Conservation (phyloP, 2,797 vertebrate species). For the Microhierax caerulescens region DNA sequence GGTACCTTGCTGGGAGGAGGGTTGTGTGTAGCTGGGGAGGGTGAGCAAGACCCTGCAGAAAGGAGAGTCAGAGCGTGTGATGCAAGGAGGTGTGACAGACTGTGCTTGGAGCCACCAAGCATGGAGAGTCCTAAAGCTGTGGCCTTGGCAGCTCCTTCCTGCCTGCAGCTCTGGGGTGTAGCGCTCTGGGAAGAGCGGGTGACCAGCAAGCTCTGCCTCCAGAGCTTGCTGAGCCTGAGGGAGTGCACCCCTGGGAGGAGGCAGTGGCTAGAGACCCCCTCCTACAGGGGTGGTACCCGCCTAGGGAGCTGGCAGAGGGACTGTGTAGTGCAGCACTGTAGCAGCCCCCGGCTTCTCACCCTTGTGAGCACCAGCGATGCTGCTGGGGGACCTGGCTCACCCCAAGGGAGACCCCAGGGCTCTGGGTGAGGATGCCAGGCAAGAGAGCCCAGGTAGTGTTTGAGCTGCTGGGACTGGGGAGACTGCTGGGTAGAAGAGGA, state of each 20-base stretch:
- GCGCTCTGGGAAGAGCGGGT: background rate
- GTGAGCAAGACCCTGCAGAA: background rate
- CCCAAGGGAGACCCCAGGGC: background rate
- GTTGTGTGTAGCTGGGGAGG: fast-evolving
- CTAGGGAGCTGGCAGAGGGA: background rate
- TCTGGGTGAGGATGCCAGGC: background rate
- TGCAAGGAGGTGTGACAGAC: fast-evolving
- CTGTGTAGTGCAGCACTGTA: fast-evolving
- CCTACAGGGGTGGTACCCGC: background rate
- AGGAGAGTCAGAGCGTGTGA: fast-evolving
- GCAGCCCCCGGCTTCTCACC: background rate
- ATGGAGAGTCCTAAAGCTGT: background rate
- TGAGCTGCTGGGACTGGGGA: background rate
- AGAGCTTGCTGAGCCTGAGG: too few relatives aligned
- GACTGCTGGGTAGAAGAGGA: fast-evolving
- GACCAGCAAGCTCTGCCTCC: too few relatives aligned
- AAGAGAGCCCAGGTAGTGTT: fast-evolving
- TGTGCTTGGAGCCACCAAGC: background rate
- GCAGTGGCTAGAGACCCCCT: background rate
- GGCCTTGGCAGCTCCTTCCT: background rate
- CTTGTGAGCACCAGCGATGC: background rate
- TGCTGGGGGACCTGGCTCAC: background rate
- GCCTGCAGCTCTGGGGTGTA: background rate
- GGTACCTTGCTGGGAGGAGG: background rate
- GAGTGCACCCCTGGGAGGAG: background rate